phyloP scores from a whole-genome alignment of 2,888 invertebrate species.

The Cyrtodaria siliqua region DNA sequence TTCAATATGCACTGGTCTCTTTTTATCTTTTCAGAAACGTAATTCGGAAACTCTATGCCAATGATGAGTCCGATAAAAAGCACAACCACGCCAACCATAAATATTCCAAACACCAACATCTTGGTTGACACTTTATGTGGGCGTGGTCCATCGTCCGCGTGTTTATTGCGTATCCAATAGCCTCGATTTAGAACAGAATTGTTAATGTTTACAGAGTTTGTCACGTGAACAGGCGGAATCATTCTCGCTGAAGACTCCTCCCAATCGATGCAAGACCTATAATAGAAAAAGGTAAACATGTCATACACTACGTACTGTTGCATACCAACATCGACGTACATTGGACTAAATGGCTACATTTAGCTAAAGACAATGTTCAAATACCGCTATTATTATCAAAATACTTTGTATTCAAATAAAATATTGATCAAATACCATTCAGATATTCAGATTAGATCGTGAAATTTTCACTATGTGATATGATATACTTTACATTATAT shows the following conservation, averaged over 20 bases:
- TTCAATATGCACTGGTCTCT: constrained; percentile 72
- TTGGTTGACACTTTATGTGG: constrained; percentile 61
- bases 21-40: constrained; percentile 68
- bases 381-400: too few relatives aligned
- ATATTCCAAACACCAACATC: constrained; percentile 74
- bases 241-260: background rate
- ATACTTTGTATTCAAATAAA: too few relatives aligned
- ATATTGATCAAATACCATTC: too few relatives aligned
- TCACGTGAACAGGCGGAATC: constrained; percentile 2
- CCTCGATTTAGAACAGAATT: constrained; percentile 12
- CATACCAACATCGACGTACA: too few relatives aligned
- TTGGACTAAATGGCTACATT: too few relatives aligned
- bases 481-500: too few relatives aligned
- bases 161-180: constrained; percentile 34
- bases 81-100: constrained; percentile 70
- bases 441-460: too few relatives aligned
- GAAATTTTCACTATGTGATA: too few relatives aligned
- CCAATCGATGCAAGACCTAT: too few relatives aligned
- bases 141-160: constrained; percentile 10
- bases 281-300: too few relatives aligned
- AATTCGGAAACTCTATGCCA: constrained; percentile 77
- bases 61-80: constrained; percentile 76
- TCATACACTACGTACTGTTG: too few relatives aligned
- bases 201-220: background rate
- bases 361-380: too few relatives aligned